Evolutionary conservation across 2,797 vertebrate species (phyloP).

Genomic region (Chrysocyon brachyurus): DNA sequence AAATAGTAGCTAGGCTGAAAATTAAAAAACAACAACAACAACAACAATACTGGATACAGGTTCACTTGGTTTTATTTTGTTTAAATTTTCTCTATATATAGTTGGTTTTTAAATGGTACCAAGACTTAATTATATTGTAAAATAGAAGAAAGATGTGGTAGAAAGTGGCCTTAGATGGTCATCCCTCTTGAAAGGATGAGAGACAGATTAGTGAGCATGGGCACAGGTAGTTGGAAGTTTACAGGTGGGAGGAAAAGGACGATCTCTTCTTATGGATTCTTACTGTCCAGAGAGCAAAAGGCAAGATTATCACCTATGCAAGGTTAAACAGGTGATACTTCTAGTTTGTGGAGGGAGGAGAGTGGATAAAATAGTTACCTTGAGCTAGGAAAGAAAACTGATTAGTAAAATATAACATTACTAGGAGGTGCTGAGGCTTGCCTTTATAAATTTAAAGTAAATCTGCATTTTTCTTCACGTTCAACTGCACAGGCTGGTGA

Average conservation of each 20-base stretch:
- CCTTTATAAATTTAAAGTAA: slow-evolving; percentile 32
- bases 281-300: background rate
- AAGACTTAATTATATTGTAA: background rate
- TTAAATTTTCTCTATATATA: slow-evolving; percentile 4
- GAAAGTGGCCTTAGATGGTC: background rate
- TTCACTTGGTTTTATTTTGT: background rate
- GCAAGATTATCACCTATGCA: background rate
- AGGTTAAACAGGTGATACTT: background rate
- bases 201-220: background rate
- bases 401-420: background rate
- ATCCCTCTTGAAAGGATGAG: background rate
- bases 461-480: background rate
- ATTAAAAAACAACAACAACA: background rate
- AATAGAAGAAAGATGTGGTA: background rate
- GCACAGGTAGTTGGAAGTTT: background rate
- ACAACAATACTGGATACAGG: accelerated
- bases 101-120: slow-evolving; percentile 6
- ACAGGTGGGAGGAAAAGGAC: background rate
- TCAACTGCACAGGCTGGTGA: background rate
- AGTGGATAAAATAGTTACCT: background rate
- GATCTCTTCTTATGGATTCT: background rate
- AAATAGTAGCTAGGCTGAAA: background rate
- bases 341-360: background rate
- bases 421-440: background rate
- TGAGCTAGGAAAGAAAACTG: background rate